Conservation (phyloP, 1,140 invertebrate species). For the Phenacoccus solenopsis region DNA sequence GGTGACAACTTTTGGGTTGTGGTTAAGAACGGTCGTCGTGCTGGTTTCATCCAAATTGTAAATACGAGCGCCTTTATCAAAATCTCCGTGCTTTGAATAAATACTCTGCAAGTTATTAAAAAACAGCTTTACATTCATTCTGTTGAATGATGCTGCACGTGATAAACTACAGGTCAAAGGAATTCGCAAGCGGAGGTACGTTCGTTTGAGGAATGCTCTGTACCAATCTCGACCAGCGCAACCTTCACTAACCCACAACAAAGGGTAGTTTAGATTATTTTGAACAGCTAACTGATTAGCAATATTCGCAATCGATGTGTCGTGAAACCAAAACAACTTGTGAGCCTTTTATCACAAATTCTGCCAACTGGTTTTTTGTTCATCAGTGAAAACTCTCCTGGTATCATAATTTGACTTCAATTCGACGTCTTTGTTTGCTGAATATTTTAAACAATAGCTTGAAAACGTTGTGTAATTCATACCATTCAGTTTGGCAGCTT, state of each 20-base stretch:
- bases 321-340: constrained; percentile 30
- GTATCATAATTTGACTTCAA: too few relatives aligned
- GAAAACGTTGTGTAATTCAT: too few relatives aligned
- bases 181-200: neutral
- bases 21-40: constrained; percentile 34
- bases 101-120: constrained; percentile 29
- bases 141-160: constrained; percentile 32
- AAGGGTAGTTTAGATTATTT: constrained; percentile 8
- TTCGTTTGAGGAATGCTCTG: constrained; percentile 8
- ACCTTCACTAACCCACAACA: neutral
- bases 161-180: constrained; percentile 26
- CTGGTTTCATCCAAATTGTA: constrained; percentile 36
- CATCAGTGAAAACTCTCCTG: neutral
- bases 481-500: too few relatives aligned
- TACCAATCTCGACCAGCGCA: constrained; percentile 13
- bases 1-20: constrained; percentile 32
- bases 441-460: too few relatives aligned
- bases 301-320: constrained; percentile 29
- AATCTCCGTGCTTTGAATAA: constrained; percentile 19
- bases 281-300: constrained; percentile 33
- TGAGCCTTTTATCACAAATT: constrained; percentile 21
- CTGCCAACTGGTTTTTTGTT: neutral
- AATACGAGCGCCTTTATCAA: constrained; percentile 26
- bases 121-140: constrained; percentile 29
- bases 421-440: too few relatives aligned